Evolutionary conservation across 1,140 invertebrate species (phyloP).

Genomic region (Drosophila pseudoananassae): DNA sequence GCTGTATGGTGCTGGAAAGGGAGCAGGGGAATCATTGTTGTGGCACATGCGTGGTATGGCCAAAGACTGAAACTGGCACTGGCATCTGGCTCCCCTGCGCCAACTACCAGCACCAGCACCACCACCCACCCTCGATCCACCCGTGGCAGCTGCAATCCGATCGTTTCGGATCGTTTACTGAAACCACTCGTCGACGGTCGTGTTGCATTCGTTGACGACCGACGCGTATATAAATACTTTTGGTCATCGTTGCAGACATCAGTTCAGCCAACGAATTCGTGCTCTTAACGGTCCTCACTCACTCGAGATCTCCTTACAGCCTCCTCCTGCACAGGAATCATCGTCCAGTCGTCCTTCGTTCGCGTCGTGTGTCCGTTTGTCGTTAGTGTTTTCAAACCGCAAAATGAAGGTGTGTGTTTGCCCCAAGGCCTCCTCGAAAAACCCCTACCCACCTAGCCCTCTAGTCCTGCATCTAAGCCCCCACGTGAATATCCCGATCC

Average conservation of each 20-base stretch:
- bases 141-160: conserved; percentile 40
- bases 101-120: background rate
- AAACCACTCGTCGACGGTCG: conserved; percentile 30
- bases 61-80: conserved; percentile 6
- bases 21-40: conserved; percentile 40
- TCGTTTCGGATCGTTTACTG: conserved; percentile 21
- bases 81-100: conserved; percentile 27
- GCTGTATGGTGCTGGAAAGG: background rate
- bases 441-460: background rate
- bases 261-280: conserved; percentile 82
- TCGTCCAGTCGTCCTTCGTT: conserved; percentile 58
- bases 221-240: conserved; percentile 82
- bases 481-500: conserved; percentile 31
- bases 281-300: conserved; percentile 73
- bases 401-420: conserved; percentile 67
- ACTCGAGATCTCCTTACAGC: conserved; percentile 52
- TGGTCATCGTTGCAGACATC: conserved; percentile 82
- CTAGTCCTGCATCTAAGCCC: background rate
- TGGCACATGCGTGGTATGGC: conserved; percentile 66
- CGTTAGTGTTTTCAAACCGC: conserved; percentile 45
- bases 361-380: conserved; percentile 40
- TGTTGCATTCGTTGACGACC: conserved; percentile 29
- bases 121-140: conserved; percentile 19
- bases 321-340: conserved; percentile 35
- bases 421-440: background rate